Base-by-base conservation (phyloP, 2,113 vertebrate species). In the Heptranchias perlo region DNA sequence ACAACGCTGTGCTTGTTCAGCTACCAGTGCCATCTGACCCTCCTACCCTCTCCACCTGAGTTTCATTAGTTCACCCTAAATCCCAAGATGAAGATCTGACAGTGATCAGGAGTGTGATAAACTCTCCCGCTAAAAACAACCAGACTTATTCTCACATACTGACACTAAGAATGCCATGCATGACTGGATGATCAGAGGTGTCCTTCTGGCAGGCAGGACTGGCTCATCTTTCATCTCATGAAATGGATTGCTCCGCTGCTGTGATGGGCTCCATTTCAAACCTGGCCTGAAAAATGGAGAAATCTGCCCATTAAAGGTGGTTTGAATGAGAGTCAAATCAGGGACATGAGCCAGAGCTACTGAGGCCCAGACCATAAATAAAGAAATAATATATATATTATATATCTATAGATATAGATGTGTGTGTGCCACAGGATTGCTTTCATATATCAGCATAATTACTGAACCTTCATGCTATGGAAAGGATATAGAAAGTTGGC, bases 401-500 rank as follows among this genome's bases (percentile, higher is more conserved):
- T n/a, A n/a, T n/a, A n/a, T n/a, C n/a, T n/a, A n/a, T n/a, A n/a
- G n/a, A n/a, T n/a, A n/a, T n/a, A n/a, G n/a, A n/a, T n/a, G n/a
- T 52, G 25, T 28, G 8, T 0, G 7, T 44, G 18, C 25, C 84
- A 28, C 3, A 8, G 0, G 47, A 87, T 52, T 49, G 18, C 23
- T 28, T 28, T 25, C 21, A 21, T 1, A 28, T 52, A 91, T 18
- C 18, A 39, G n/a, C 4, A 23, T 23, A 62, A 62, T 62, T 7
- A 39, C 16, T 18, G 6, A 62, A 39, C 54, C 39, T 21, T 62
- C 18, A 2, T 93, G n/a, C n/a, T 62, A 16, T 39, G n/a, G n/a
- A 91, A 93, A 94, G 92, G 94, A 96, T 97, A 96, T 96, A 3
- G 21, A 95, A 97, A 97, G 96, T 96, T 96, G 65, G 96, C 96